These are phyloP conservation scores for Chalcosyrphus nemorum DNA, from an alignment of 2,888 invertebrate genomes.

Conservation along the genomic window DNA sequence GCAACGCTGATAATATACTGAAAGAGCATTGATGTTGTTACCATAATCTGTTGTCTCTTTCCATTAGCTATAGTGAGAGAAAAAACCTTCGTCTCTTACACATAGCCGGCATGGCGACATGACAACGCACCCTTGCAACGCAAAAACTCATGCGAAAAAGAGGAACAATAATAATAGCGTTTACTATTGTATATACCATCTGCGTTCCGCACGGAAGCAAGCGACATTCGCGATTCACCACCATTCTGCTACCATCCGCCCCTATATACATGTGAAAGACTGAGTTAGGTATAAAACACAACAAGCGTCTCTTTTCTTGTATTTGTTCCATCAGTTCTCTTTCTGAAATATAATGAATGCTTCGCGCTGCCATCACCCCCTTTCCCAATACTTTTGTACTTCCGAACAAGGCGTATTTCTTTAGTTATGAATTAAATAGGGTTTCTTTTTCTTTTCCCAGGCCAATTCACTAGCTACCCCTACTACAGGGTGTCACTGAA, in stretches of 20 bases:
- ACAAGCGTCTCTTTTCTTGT: not conserved
- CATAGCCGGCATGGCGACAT: not conserved
- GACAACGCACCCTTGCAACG: not conserved
- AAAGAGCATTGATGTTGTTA: too few relatives aligned
- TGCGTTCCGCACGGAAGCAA: not conserved
- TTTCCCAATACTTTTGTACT: too few relatives aligned
- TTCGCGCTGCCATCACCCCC: too few relatives aligned
- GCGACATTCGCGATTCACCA: conserved; percentile 1
- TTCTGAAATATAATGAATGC: too few relatives aligned
- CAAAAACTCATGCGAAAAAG: not conserved
- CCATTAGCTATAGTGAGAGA: not conserved
- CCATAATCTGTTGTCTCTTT: not conserved
- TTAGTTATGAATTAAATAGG: too few relatives aligned
- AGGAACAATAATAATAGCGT: not conserved
- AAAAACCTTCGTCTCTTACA: not conserved
- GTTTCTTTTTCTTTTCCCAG: too few relatives aligned
- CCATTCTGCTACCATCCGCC: not conserved
- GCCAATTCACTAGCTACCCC: too few relatives aligned
- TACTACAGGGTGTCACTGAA: too few relatives aligned
- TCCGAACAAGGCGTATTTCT: too few relatives aligned
- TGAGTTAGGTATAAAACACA: not conserved
- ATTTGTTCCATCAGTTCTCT: too few relatives aligned
- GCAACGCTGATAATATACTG: too few relatives aligned
- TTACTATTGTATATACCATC: not conserved
- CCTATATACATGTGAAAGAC: not conserved